Conservation (phyloP, 2,797 vertebrate genomes). For the Alectoris magna region DNA sequence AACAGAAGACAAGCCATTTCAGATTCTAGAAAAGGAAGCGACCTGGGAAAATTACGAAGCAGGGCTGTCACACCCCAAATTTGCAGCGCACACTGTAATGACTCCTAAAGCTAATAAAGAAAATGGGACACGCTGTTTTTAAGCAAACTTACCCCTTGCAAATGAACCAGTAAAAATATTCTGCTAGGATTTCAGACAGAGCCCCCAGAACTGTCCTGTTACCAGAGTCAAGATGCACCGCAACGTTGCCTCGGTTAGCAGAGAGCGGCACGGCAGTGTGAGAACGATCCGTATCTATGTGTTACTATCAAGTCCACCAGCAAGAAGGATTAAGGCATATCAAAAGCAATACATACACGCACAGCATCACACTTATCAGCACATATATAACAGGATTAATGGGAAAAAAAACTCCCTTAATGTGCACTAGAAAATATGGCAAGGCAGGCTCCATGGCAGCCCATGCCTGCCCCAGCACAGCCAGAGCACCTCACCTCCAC, state of each 20-base stretch:
- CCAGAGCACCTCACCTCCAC: no score
- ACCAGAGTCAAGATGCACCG: accelerated
- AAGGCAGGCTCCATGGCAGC: accelerated
- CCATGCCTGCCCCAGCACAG: background rate
- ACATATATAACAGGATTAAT: background rate
- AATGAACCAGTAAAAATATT: background rate
- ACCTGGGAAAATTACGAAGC: background rate
- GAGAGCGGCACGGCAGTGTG: no score
- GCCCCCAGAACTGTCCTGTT: background rate
- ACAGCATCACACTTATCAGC: background rate
- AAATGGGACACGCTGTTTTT: background rate
- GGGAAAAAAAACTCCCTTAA: background rate
- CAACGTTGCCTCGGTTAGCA: accelerated
- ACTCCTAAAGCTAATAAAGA: background rate
- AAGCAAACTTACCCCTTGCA: background rate
- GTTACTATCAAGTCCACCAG: background rate
- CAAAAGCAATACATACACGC: background rate
- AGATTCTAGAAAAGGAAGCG: constrained; percentile 10
- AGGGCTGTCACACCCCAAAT: background rate
- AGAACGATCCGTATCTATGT: accelerated
- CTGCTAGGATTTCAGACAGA: background rate
- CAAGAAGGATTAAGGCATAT: background rate
- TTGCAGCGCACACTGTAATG: background rate
- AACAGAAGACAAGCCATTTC: constrained; percentile 28
- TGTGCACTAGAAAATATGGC: background rate